Conservation (phyloP, 2,797 vertebrate genomes). For the Chloroceryle amazona region DNA sequence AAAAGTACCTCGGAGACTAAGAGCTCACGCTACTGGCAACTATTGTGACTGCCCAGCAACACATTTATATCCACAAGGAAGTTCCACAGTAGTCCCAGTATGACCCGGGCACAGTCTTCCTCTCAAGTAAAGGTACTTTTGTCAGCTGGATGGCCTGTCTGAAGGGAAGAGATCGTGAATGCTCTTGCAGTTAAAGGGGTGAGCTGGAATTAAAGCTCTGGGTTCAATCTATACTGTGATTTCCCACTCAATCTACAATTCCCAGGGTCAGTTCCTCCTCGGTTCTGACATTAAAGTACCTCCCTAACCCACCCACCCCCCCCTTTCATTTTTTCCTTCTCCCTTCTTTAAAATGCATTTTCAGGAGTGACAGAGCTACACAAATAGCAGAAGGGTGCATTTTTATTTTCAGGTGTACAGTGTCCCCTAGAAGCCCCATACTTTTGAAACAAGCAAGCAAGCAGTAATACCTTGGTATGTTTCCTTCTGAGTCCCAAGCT, state of each 20-base stretch:
- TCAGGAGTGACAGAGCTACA: not conserved
- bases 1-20: not conserved
- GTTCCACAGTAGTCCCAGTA: not conserved
- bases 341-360: not conserved
- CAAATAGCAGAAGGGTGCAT: accelerated
- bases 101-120: not conserved
- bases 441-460: not conserved
- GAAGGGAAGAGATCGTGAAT: not conserved
- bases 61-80: not conserved
- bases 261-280: not conserved
- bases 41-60: not conserved
- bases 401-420: not conserved
- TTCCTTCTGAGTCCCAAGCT: not conserved
- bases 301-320: not conserved
- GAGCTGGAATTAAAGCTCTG: not conserved
- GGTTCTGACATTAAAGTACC: not conserved
- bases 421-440: not conserved
- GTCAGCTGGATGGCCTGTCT: not conserved
- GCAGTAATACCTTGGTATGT: not conserved
- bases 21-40: not conserved
- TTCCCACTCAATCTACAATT: slow-evolving; percentile 26
- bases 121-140: not conserved
- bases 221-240: not conserved
- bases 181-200: not conserved
- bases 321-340: not conserved